Evolutionary conservation across 2,888 invertebrate species (phyloP).

Genomic region (Pherbina coryleti): DNA sequence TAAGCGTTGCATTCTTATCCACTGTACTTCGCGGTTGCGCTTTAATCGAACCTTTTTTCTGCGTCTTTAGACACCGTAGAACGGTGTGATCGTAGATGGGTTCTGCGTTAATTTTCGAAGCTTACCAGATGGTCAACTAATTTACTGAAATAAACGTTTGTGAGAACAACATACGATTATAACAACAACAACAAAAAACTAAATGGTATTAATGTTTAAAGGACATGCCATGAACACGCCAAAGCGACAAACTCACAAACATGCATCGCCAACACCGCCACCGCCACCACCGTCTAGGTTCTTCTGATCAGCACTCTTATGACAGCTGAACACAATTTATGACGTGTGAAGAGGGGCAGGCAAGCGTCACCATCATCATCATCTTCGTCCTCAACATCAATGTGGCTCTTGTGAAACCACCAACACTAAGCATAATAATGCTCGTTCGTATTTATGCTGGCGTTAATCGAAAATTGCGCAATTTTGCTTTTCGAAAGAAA

Average conservation of each 20-base stretch:
- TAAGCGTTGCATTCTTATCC: background rate
- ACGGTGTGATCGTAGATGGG: constrained; percentile 6
- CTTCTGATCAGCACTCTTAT: constrained; percentile 36
- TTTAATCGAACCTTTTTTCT: constrained; percentile 39
- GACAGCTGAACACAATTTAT: constrained; percentile 53
- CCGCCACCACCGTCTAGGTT: constrained; percentile 2
- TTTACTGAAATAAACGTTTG: constrained; percentile 37
- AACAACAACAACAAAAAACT: constrained; percentile 12
- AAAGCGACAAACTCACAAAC: background rate
- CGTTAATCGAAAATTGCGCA: constrained; percentile 14
- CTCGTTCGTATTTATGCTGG: constrained; percentile 25
- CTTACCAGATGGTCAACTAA: constrained; percentile 37
- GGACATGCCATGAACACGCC: constrained; percentile 8
- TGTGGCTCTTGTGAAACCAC: background rate
- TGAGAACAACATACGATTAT: background rate
- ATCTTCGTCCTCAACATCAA: background rate
- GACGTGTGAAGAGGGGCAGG: constrained; percentile 51
- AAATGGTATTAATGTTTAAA: constrained; percentile 23
- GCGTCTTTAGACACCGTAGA: constrained; percentile 30
- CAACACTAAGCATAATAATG: background rate
- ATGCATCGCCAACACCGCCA: background rate
- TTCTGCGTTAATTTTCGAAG: constrained; percentile 3
- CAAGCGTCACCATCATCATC: constrained; percentile 34
- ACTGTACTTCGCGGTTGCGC: background rate
- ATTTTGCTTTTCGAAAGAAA: no score